phyloP scores from a whole-genome alignment of 2,797 vertebrate genomes.

The Anabas testudineus region DNA sequence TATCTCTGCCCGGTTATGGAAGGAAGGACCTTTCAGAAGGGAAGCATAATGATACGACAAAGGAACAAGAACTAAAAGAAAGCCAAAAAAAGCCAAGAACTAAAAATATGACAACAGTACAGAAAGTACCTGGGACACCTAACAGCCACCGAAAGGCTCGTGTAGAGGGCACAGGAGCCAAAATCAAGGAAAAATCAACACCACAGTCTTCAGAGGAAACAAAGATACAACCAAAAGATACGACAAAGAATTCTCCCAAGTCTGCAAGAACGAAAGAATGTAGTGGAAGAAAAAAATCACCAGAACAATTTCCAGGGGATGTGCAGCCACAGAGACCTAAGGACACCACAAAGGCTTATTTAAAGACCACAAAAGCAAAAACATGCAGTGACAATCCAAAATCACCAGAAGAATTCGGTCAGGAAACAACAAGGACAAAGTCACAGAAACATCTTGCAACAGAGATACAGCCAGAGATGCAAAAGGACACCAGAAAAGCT shows the following conservation, averaged over 20 bases:
- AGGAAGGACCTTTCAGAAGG: neutral
- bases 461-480: neutral
- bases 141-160: neutral
- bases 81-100: neutral
- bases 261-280: neutral
- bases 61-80: conserved; percentile 29
- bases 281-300: neutral
- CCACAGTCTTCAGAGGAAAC: neutral
- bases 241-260: neutral
- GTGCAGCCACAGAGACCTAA: neutral
- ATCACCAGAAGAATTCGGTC: neutral
- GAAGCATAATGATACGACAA: neutral
- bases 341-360: neutral
- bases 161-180: neutral
- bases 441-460: neutral
- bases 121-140: neutral
- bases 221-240: neutral
- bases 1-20: neutral
- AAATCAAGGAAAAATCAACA: neutral
- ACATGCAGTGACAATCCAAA: neutral
- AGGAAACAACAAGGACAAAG: rapidly evolving
- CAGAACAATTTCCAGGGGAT: neutral
- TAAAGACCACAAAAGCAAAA: neutral
- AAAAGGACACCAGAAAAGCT: neutral
- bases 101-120: conserved; percentile 1